These are phyloP conservation scores for Teleopsis dalmanni DNA, from an alignment of 1,140 invertebrate genomes.

Conservation along the genomic window DNA sequence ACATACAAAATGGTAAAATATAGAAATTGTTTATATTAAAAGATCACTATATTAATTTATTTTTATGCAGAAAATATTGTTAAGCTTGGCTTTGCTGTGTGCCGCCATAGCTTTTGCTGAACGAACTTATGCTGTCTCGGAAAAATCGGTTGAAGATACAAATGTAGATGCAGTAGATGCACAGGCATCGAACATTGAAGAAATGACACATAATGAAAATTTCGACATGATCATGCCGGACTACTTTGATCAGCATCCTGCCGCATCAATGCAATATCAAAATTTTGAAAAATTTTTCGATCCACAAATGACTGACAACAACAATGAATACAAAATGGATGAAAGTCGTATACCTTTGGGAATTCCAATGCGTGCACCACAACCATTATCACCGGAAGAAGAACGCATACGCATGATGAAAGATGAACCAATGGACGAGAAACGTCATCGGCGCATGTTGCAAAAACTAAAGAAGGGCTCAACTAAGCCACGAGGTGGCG, in stretches of 20 bases:
- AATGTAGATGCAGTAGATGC: neutral
- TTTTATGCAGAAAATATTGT: no score
- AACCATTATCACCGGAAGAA: conserved; percentile 22
- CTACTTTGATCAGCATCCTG: conserved; percentile 33
- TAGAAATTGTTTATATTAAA: no score
- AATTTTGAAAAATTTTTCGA: conserved; percentile 35
- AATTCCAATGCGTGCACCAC: conserved; percentile 23
- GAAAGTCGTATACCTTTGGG: conserved; percentile 21
- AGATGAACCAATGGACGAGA: conserved; percentile 21
- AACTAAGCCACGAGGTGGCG: conserved; percentile 21
- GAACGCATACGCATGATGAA: conserved; percentile 18
- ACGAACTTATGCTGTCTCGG: no score
- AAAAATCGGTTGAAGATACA: neutral
- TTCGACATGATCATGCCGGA: conserved; percentile 39
- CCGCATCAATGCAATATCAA: conserved; percentile 34
- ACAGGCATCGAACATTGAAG: neutral
- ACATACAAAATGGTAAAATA: no score
- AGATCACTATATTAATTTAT: no score
- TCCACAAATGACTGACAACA: conserved; percentile 19
- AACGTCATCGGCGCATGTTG: conserved; percentile 20
- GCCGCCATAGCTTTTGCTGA: no score
- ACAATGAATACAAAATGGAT: conserved; percentile 30
- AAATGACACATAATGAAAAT: conserved; percentile 15
- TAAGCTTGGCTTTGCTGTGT: no score
- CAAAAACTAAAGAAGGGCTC: conserved; percentile 31